Percentiles rank a stretch among this genome's conserved stretches.
Conservation (phyloP, 2,888 invertebrate genomes). For the Drosophila subquinaria region DNA sequence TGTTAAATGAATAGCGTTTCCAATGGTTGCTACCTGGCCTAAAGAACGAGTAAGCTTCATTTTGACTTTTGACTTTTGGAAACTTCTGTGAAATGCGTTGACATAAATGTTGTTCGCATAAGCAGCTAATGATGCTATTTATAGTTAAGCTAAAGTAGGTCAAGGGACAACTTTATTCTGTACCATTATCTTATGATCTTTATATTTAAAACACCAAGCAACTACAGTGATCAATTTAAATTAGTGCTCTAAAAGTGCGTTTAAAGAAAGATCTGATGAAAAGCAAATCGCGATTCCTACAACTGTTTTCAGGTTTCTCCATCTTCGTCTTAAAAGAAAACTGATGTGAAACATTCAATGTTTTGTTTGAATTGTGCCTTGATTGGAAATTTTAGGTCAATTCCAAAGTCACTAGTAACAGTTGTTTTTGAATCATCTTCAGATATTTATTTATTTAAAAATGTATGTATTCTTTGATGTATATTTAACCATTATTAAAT, state of each 20-base stretch:
- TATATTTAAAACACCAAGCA: too few relatives aligned
- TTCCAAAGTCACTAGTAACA: too few relatives aligned
- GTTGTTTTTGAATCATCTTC: background rate
- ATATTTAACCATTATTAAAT: background rate
- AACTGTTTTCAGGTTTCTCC: background rate
- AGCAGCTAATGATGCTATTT: background rate
- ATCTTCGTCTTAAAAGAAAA: background rate
- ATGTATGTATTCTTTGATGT: background rate
- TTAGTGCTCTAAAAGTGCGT: background rate
- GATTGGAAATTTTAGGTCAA: background rate
- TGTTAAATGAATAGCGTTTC: background rate
- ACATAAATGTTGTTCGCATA: background rate
- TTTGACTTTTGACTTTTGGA: constrained; percentile 23
- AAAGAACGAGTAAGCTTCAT: constrained; percentile 12
- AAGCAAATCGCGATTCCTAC: background rate
- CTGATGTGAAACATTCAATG: background rate
- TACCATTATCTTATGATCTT: too few relatives aligned
- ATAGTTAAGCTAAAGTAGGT: background rate
- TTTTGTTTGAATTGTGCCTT: background rate
- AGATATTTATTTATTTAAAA: background rate
- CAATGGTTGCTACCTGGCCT: background rate
- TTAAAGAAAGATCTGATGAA: background rate
- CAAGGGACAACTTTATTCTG: too few relatives aligned
- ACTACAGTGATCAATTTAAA: background rate
- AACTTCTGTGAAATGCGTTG: constrained; percentile 10